Evolutionary conservation across 2,797 vertebrate species (phyloP).

Genomic region (Poeciliopsis paucimaculata): DNA sequence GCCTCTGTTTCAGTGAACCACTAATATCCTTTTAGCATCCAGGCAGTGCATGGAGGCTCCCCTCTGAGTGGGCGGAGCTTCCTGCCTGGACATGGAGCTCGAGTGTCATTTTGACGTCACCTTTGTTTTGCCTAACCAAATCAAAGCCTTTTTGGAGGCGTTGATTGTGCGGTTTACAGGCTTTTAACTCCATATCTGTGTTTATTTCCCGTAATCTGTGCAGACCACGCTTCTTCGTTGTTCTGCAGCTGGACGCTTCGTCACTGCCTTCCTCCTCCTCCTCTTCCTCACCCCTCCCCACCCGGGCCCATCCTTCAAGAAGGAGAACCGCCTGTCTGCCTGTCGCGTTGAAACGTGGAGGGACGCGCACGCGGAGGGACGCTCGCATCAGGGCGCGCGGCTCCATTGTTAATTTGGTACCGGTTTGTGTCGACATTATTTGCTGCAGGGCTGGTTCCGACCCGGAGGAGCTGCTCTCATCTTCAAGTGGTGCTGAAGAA

Average conservation of each 20-base stretch:
- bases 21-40: neutral
- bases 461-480: slow-evolving; percentile 30
- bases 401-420: slow-evolving; percentile 49
- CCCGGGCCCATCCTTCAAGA: slow-evolving; percentile 52
- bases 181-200: slow-evolving; percentile 44
- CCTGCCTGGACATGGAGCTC: slow-evolving; percentile 6
- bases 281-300: slow-evolving; percentile 2
- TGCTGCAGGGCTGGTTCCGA: neutral
- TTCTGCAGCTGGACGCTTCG: slow-evolving; percentile 32
- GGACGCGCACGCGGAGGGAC: slow-evolving; percentile 43
- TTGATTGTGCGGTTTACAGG: slow-evolving; percentile 59
- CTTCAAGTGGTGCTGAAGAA: neutral
- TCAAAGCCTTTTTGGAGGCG: slow-evolving; percentile 15
- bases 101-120: slow-evolving; percentile 64
- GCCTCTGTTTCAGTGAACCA: neutral
- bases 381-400: slow-evolving; percentile 21
- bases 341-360: slow-evolving; percentile 50
- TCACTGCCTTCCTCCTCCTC: slow-evolving; percentile 39
- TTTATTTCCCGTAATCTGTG: neutral
- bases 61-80: slow-evolving; percentile 8
- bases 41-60: neutral
- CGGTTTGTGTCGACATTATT: slow-evolving; percentile 31
- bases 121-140: slow-evolving; percentile 61
- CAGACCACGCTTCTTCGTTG: slow-evolving; percentile 37
- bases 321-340: slow-evolving; percentile 37